A percentile compares a stretch with the other conserved stretches of the same genome.
These are phyloP conservation scores for Agriopis marginaria DNA, from an alignment of 2,888 invertebrate genomes.

Conservation along the genomic window DNA sequence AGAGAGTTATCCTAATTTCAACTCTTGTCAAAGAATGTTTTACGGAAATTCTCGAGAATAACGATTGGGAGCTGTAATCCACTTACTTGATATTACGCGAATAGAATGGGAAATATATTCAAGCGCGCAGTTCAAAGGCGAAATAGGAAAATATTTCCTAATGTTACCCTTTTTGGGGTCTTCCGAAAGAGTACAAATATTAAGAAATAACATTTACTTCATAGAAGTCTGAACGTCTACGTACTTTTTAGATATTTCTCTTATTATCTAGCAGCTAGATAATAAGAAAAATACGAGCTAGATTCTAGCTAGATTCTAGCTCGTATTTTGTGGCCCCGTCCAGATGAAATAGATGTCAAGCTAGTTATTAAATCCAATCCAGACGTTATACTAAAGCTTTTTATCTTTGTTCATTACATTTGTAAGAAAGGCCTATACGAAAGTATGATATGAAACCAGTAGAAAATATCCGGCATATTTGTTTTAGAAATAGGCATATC, in stretches of 20 bases:
- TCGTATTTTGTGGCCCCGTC: too few species aligned
- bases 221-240: not conserved
- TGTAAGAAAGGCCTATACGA: not conserved
- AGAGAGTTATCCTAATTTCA: not conserved
- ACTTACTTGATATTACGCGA: constrained; percentile 23
- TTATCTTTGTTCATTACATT: not conserved
- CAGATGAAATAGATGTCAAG: too few species aligned
- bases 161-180: not conserved
- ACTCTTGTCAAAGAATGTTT: constrained; percentile 7
- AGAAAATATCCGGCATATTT: not conserved
- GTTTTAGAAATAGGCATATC: not conserved
- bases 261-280: too few species aligned
- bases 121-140: constrained; percentile 9
- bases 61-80: constrained; percentile 13
- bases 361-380: too few species aligned
- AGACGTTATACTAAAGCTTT: not conserved
- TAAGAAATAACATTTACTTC: not conserved
- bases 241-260: too few species aligned
- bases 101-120: constrained; percentile 17
- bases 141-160: constrained; percentile 8
- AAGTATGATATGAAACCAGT: not conserved
- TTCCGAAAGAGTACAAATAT: not conserved
- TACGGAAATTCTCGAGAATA: constrained; percentile 21
- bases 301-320: too few species aligned
- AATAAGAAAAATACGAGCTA: too few species aligned